Conservation (phyloP, 2,113 vertebrate species). For the Corvus cornix region DNA sequence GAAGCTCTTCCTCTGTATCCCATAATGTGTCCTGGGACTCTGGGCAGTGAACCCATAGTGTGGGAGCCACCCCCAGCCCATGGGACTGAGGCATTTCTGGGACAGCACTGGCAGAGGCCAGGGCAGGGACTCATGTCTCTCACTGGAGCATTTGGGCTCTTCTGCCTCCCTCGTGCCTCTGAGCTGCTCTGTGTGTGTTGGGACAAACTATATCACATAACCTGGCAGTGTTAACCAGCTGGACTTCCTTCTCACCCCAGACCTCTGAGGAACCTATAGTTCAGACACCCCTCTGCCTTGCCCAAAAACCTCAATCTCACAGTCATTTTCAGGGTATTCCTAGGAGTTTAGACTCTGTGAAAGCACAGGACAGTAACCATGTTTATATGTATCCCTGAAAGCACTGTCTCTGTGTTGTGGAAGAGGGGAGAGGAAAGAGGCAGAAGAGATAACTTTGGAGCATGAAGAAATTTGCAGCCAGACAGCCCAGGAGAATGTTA, state of each 20-base stretch:
- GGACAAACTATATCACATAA: not conserved
- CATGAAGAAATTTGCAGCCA: not conserved
- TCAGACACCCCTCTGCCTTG: not conserved
- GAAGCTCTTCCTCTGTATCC: not conserved
- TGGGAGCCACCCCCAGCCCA: not conserved
- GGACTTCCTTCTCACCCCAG: not conserved
- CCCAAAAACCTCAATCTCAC: not conserved
- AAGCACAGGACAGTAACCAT: not conserved
- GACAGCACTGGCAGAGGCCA: not conserved
- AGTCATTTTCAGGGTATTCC: not conserved
- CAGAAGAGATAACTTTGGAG: not conserved
- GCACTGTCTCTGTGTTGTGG: not conserved
- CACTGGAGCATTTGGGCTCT: not conserved
- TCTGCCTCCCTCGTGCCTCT: not conserved
- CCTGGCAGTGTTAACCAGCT: not conserved
- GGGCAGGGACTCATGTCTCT: fast-evolving
- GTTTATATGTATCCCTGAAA: not conserved
- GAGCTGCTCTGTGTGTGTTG: not conserved
- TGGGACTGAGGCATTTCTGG: not conserved
- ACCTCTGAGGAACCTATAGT: not conserved
- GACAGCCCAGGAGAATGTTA: not conserved
- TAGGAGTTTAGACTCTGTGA: not conserved
- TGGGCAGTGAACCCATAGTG: not conserved
- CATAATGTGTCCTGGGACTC: fast-evolving
- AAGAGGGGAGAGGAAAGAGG: not conserved